phyloP scores from a whole-genome alignment of 1,140 invertebrate species.

The Andrena cerasifolii region DNA sequence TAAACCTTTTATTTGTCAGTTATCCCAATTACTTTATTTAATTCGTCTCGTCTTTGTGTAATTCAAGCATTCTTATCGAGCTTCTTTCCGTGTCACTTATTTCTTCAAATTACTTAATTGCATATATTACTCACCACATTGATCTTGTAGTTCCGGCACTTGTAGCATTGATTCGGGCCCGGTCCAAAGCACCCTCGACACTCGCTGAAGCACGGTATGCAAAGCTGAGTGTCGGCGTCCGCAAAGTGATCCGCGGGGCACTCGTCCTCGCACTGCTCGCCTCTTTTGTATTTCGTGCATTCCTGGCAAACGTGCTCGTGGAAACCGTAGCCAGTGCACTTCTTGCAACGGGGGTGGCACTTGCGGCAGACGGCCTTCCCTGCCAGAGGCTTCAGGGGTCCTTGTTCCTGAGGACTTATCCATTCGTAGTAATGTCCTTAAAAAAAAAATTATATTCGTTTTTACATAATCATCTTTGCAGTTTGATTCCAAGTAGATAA shows the following conservation, averaged over 20 bases:
- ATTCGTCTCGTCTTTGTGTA: no score
- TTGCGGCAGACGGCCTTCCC: conserved; percentile 93
- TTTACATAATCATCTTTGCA: not conserved
- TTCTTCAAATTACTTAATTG: no score
- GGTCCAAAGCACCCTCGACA: conserved; percentile 94
- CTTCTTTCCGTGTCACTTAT: no score
- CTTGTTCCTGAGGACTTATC: conserved; percentile 89
- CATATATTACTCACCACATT: conserved; percentile 83
- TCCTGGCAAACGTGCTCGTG: conserved; percentile 92
- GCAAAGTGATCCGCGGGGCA: conserved; percentile 93
- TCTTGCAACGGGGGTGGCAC: conserved; percentile 95
- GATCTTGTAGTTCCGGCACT: conserved; percentile 94
- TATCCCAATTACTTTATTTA: no score
- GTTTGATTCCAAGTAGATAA: not conserved
- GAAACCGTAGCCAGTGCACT: conserved; percentile 94
- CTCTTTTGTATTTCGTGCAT: conserved; percentile 92
- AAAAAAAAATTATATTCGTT: not conserved
- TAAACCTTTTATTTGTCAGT: no score
- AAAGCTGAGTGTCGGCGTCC: conserved; percentile 88
- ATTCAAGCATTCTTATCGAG: no score
- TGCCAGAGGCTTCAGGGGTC: conserved; percentile 86
- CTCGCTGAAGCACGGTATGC: conserved; percentile 90
- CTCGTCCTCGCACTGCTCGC: conserved; percentile 95
- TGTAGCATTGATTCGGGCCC: conserved; percentile 88
- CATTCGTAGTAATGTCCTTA: conserved; percentile 93